These are phyloP conservation scores for Chelon labrosus DNA, from an alignment of 2,797 vertebrate genomes.

Conservation along the genomic window DNA sequence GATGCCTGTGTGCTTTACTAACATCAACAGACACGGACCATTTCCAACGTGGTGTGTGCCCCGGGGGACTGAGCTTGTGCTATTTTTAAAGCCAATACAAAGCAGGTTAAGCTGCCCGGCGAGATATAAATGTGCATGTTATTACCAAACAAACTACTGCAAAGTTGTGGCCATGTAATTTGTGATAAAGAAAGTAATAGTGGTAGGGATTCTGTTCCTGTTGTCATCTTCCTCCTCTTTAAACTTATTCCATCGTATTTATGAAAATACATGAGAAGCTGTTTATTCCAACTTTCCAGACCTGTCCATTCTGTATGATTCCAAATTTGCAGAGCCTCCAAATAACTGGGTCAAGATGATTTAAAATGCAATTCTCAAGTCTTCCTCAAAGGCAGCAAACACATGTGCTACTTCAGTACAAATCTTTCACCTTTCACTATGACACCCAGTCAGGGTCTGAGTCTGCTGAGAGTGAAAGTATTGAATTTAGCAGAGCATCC, in stretches of 20 bases:
- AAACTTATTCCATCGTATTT: not conserved
- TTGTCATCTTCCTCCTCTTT: not conserved
- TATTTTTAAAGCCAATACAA: slow-evolving; percentile 53
- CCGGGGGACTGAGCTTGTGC: slow-evolving; percentile 26
- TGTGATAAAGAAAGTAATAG: slow-evolving; percentile 10
- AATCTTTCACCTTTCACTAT: slow-evolving; percentile 25
- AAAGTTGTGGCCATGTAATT: slow-evolving; percentile 5
- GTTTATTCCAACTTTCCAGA: not conserved
- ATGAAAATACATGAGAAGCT: slow-evolving; percentile 1
- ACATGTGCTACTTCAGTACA: slow-evolving; percentile 1
- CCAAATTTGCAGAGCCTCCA: not conserved
- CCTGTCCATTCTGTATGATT: not conserved
- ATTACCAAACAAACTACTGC: slow-evolving; percentile 21
- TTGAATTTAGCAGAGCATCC: slow-evolving; percentile 43
- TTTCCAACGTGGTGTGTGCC: slow-evolving; percentile 42
- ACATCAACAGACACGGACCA: slow-evolving; percentile 48
- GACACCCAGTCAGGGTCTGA: slow-evolving; percentile 19
- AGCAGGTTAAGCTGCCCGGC: slow-evolving; percentile 46
- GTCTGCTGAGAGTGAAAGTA: slow-evolving; percentile 39
- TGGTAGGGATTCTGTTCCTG: slow-evolving; percentile 16
- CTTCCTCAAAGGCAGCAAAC: not conserved
- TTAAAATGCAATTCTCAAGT: slow-evolving; percentile 9
- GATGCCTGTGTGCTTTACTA: slow-evolving; percentile 37
- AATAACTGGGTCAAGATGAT: slow-evolving; percentile 4
- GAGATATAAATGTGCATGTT: slow-evolving; percentile 32